Evolutionary conservation across 2,888 invertebrate species (phyloP).

Genomic region (Dendrolimus houi): DNA sequence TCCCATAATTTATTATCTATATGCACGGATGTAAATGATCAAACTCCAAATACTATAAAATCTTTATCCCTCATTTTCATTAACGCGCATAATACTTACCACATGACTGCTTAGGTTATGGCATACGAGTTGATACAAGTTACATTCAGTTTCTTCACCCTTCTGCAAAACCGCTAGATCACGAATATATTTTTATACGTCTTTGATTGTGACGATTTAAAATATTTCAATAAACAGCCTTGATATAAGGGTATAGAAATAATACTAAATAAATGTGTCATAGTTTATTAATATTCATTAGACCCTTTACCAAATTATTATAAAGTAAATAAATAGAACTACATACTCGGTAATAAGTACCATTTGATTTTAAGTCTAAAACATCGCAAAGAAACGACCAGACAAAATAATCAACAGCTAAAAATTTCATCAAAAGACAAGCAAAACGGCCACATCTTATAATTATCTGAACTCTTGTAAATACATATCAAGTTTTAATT

Average conservation of each 20-base stretch:
- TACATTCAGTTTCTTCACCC: too few relatives aligned
- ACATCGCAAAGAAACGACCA: conserved; percentile 42
- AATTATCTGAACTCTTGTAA: conserved; percentile 17
- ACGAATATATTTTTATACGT: too few relatives aligned
- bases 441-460: conserved; percentile 64
- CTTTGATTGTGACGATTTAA: too few relatives aligned
- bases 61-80: too few relatives aligned
- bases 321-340: conserved; percentile 75
- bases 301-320: conserved; percentile 76
- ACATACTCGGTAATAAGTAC: conserved; percentile 71
- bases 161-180: too few relatives aligned
- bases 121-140: too few relatives aligned
- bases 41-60: too few relatives aligned
- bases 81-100: too few relatives aligned
- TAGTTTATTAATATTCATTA: conserved; percentile 74
- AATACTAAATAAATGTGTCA: conserved; percentile 42
- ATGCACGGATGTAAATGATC: too few relatives aligned
- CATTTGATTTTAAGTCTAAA: conserved; percentile 52
- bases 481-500: conserved; percentile 18
- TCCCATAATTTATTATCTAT: too few relatives aligned
- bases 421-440: conserved; percentile 58
- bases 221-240: not conserved
- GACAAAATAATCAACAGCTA: conserved; percentile 53
- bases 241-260: conserved; percentile 11
- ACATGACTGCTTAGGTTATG: too few relatives aligned